Percentiles rank a stretch among this genome's conserved stretches.
phyloP scores from a whole-genome alignment of 2,113 vertebrate genomes.

The Rousettus leschenaultii region DNA sequence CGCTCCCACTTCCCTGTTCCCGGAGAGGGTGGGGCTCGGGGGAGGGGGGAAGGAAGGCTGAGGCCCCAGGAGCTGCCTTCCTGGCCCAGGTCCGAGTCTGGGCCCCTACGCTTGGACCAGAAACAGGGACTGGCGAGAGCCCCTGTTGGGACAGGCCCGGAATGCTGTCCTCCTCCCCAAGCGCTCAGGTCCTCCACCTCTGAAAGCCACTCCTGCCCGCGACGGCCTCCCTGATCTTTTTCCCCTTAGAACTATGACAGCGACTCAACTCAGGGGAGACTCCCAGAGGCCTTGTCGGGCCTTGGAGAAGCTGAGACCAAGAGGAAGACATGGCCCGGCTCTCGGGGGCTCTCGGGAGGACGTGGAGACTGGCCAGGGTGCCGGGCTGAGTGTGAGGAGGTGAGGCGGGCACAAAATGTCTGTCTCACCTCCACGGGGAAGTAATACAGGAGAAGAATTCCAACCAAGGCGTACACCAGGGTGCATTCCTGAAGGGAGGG shows the following conservation, averaged over 20 bases:
- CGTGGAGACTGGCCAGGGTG: neutral
- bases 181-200: neutral
- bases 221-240: neutral
- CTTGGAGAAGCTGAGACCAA: neutral
- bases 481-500: neutral
- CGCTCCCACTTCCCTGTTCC: constrained; percentile 62
- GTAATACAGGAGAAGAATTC: neutral
- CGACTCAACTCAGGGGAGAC: neutral
- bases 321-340: neutral
- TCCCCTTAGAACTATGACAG: neutral
- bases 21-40: neutral
- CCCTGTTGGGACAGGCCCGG: constrained; percentile 6
- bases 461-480: neutral
- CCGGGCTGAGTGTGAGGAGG: neutral
- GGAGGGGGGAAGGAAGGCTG: neutral
- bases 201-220: neutral
- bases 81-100: neutral
- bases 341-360: neutral
- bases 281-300: neutral
- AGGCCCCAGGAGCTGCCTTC: neutral
- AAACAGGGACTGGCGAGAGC: neutral
- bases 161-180: neutral
- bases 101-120: neutral
- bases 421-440: neutral
- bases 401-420: rapidly evolving